A percentile compares a stretch with the other conserved stretches of the same genome.
Conservation (phyloP, 2,888 invertebrate species). For the Alloscopus bannaensis region DNA sequence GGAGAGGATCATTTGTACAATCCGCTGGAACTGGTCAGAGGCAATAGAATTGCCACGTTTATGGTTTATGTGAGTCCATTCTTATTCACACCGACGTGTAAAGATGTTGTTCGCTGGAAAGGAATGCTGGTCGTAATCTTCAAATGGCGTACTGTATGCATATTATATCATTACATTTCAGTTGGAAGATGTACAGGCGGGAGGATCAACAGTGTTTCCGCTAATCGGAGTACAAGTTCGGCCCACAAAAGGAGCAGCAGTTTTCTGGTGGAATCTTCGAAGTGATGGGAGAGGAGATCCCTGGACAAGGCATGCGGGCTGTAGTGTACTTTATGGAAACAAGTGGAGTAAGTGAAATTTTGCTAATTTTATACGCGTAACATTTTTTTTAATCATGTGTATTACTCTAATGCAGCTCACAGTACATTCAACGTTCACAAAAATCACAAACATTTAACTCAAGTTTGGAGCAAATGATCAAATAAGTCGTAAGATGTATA, state of each 20-base stretch:
- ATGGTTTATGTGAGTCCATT: conserved; percentile 73
- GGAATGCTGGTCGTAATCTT: neutral
- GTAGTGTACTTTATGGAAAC: conserved; percentile 74
- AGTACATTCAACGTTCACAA: conserved; percentile 30
- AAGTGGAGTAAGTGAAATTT: conserved; percentile 73
- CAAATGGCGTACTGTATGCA: no score
- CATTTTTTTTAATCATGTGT: neutral
- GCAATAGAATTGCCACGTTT: conserved; percentile 74
- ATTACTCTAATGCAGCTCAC: conserved; percentile 18
- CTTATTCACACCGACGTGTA: no score
- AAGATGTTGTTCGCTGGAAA: no score
- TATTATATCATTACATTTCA: no score
- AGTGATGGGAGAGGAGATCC: conserved; percentile 73
- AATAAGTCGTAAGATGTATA: conserved; percentile 4
- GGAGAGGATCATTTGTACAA: conserved; percentile 67
- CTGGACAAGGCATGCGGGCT: conserved; percentile 73
- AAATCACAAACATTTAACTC: conserved; percentile 39
- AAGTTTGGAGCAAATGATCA: conserved; percentile 29
- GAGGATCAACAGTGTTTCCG: conserved; percentile 74
- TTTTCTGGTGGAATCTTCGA: conserved; percentile 74
- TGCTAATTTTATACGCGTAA: neutral
- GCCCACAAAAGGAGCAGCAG: conserved; percentile 73
- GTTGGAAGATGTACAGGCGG: conserved; percentile 73
- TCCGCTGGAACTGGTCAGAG: conserved; percentile 71
- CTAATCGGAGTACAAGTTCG: conserved; percentile 73